Evolutionary conservation across 2,797 vertebrate species (phyloP), one percentile per base, ranked within the genome.

Genomic region (Syndactyla subalaris): DNA sequence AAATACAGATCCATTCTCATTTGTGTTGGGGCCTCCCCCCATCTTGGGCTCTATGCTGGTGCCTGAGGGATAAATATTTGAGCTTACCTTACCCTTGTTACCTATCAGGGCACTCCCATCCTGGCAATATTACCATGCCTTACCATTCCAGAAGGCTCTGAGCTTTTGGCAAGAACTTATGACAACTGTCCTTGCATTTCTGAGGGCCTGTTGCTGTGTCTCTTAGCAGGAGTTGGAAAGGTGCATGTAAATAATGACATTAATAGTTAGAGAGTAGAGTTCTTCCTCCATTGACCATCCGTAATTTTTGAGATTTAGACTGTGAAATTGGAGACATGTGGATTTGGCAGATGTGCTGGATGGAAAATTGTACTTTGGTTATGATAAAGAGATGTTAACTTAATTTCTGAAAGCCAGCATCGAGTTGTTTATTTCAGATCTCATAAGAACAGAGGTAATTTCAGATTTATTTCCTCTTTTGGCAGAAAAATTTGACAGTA

Each of bases 381-480:
- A 45, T 74, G 63, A 79, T 89, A 67, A 70, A 76, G 78, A 85
- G 55, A 77, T 80, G 82, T 91, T 94, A 85, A 57, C 72, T 85
- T 73, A 57, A 54, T 74, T 91, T 54, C 61, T 89, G 74, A 94
- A 91, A 89, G 68, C 26, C 61, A 46, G 15, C 34, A 51, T 63
- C 0, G 1, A 32, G 39, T 89, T 88, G 66, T 88, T 96, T 88
- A 72, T 84, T 94, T 92, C 55, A 3, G 41, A 48, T 78, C 66
- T 81, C 58, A 38, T 41, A 78, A 73, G 77, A 89, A 63, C 48
- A 61, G 86, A 51, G 90, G 38, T 32, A 49, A 48, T 87, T 94
- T 79, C 87, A 89, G 86, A 87, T 92, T 91, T 86, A 82, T 94
- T 91, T 94, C 85, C 49, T 93, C 71, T 92, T 91, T 46, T 87